Conservation (phyloP, 1,140 invertebrate genomes). For the Ips nitidus region DNA sequence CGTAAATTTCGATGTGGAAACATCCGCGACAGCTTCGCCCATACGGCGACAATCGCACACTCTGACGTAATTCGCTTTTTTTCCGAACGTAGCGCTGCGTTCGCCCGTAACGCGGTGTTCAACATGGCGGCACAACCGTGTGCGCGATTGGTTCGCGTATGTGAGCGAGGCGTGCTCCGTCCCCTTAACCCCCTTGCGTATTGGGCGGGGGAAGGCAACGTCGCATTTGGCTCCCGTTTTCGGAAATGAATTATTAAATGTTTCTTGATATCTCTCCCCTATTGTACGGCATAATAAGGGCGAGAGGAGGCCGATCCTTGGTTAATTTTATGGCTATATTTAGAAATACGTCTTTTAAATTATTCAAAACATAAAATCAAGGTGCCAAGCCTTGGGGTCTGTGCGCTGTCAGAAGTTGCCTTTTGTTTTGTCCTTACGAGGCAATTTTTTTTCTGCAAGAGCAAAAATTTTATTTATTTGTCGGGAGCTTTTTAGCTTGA, state of each 20-base stretch:
- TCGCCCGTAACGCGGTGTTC: conserved; percentile 34
- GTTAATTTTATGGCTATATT: conserved; percentile 44
- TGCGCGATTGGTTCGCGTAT: conserved; percentile 34
- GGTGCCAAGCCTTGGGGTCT: conserved; percentile 5
- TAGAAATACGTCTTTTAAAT: conserved; percentile 37
- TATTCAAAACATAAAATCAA: conserved; percentile 37
- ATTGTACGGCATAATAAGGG: conserved; percentile 6
- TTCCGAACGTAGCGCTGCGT: conserved; percentile 41
- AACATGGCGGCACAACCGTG: conserved; percentile 42
- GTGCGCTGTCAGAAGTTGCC: conserved; percentile 29
- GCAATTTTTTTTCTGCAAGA: conserved; percentile 10
- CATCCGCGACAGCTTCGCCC: conserved; percentile 37
- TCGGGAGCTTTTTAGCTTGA: too few species aligned
- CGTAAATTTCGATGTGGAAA: conserved; percentile 39
- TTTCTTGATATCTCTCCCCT: conserved; percentile 43
- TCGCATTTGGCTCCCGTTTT: conserved; percentile 37
- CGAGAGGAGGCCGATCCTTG: conserved; percentile 16
- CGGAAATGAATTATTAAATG: conserved; percentile 44
- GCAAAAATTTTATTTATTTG: too few species aligned
- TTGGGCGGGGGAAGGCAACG: conserved; percentile 27
- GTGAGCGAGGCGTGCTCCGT: conserved; percentile 29
- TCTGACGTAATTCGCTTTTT: conserved; percentile 43
- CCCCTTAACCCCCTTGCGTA: neutral
- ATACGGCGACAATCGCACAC: conserved; percentile 38
- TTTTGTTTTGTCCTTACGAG: conserved; percentile 22